Evolutionary conservation across 2,797 vertebrate species (phyloP).

Genomic region (Acanthis flammea): DNA sequence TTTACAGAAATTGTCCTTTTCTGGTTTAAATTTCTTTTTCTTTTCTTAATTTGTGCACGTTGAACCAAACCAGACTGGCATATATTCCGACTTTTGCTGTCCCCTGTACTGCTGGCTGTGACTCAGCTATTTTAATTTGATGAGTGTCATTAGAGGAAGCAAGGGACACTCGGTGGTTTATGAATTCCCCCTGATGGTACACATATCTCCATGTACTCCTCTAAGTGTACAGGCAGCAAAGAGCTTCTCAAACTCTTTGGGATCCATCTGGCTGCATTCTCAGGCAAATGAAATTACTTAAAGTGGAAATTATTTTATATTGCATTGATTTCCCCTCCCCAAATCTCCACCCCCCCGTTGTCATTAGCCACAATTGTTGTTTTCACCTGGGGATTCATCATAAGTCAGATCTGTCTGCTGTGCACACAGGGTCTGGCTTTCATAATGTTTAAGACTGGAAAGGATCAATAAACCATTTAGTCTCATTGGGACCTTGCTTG

Average conservation of each 20-base stretch:
- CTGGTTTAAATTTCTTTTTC: background rate
- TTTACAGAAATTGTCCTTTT: background rate
- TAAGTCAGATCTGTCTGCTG: background rate
- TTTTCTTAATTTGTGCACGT: background rate
- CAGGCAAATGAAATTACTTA: background rate
- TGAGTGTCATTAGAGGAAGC: background rate
- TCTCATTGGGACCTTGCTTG: background rate
- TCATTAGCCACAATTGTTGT: conserved; percentile 7
- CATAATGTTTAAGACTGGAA: conserved; percentile 17
- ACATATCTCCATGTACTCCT: background rate
- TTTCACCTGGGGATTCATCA: conserved; percentile 46
- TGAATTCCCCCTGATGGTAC: background rate
- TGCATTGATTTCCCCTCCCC: background rate
- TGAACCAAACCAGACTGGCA: background rate
- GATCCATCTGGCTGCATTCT: background rate
- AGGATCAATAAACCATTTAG: conserved; percentile 53
- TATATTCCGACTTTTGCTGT: background rate
- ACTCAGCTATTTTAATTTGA: background rate
- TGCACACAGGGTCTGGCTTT: conserved; percentile 24
- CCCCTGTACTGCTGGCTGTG: background rate
- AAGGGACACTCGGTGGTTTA: background rate
- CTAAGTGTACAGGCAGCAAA: background rate
- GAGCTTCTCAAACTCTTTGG: background rate
- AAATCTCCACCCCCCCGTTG: background rate
- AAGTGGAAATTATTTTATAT: conserved; percentile 19